These are phyloP conservation scores for Chirona hameri DNA, from an alignment of 2,888 invertebrate genomes.

Conservation along the genomic window DNA sequence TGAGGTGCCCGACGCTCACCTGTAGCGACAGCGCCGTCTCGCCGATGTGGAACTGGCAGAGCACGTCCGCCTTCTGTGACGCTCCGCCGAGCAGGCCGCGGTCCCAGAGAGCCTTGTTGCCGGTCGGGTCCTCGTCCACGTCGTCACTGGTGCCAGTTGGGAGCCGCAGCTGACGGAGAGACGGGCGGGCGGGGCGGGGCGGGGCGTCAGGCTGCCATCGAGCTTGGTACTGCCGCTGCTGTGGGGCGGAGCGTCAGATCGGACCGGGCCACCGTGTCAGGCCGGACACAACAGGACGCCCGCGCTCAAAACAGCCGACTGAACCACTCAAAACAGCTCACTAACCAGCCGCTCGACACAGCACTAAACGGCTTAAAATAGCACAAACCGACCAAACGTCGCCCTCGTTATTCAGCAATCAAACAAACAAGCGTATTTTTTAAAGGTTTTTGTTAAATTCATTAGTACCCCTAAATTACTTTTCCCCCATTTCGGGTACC, in stretches of 20 bases:
- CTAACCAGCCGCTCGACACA: too few species aligned
- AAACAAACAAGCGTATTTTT: too few species aligned
- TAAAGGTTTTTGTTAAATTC: too few species aligned
- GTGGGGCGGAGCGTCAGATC: background rate
- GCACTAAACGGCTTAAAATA: too few species aligned
- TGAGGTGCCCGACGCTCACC: too few species aligned
- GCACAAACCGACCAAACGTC: too few species aligned
- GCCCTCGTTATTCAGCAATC: too few species aligned
- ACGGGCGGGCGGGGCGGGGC: constrained; percentile 69
- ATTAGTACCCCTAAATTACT: too few species aligned
- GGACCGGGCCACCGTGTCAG: background rate
- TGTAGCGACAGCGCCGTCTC: constrained; percentile 94
- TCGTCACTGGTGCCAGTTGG: constrained; percentile 92
- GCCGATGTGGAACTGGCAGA: constrained; percentile 91
- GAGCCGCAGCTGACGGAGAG: constrained; percentile 58
- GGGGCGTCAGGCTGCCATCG: constrained; percentile 47
- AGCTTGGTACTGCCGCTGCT: too few species aligned
- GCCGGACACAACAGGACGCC: constrained; percentile 55
- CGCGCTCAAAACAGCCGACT: too few species aligned
- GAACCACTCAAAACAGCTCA: too few species aligned
- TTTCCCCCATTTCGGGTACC: too few species aligned
- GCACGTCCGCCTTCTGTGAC: constrained; percentile 92
- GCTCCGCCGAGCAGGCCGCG: constrained; percentile 88
- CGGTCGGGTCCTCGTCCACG: constrained; percentile 98
- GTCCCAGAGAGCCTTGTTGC: constrained; percentile 93